Conservation (phyloP, 2,797 vertebrate genomes). For the Falco peregrinus region DNA sequence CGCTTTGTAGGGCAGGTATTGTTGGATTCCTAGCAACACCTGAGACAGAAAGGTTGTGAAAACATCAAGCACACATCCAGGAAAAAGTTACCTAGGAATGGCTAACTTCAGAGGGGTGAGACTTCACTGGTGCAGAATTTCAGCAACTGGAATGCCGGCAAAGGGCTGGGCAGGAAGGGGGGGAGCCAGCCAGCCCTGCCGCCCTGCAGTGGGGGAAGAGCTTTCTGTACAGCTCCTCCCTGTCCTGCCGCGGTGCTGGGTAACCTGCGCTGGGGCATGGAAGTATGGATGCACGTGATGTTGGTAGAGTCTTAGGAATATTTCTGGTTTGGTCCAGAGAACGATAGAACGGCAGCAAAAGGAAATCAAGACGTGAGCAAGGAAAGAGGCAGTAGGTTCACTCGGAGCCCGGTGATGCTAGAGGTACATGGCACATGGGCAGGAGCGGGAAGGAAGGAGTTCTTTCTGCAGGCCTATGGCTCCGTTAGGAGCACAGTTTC, state of each 20-base stretch:
- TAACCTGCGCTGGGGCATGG: background rate
- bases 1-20: background rate
- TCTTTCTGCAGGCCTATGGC: background rate
- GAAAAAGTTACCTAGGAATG: background rate
- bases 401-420: background rate
- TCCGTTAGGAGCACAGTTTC: background rate
- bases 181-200: background rate
- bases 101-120: background rate
- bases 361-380: background rate
- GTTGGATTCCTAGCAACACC: background rate
- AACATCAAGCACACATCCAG: background rate
- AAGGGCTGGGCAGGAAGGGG: background rate
- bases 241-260: background rate
- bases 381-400: background rate
- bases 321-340: background rate
- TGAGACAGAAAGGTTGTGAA: background rate
- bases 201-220: background rate
- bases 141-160: background rate
- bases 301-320: background rate
- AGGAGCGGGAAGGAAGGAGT: background rate
- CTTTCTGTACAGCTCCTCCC: background rate
- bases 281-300: accelerated
- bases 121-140: background rate
- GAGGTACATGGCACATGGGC: too few species aligned
- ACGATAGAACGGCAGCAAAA: background rate